Evolutionary conservation across 2,113 vertebrate genomes (phyloP).

Genomic region (Haplotaxodon microlepis): DNA sequence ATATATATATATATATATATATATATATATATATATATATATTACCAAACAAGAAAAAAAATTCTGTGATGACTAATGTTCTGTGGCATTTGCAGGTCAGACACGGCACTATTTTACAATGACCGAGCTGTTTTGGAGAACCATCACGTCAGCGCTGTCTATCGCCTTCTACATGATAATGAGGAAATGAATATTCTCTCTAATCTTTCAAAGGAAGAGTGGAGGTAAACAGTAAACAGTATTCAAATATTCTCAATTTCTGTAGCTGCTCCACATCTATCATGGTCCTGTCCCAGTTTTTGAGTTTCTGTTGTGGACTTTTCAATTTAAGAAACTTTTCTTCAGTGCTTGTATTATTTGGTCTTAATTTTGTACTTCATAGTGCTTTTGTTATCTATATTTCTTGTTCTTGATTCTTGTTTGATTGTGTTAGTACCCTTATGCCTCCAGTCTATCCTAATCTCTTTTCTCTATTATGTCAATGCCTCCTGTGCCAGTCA

Average conservation of each 20-base stretch:
- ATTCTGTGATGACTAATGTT: not conserved
- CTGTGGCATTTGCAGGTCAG: constrained; percentile 74
- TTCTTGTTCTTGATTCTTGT: not conserved
- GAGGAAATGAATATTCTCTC: constrained; percentile 91
- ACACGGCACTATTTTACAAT: constrained; percentile 90
- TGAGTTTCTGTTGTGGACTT: not conserved
- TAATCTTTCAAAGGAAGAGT: constrained; percentile 93
- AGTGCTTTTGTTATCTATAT: not conserved
- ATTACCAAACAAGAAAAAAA: not conserved
- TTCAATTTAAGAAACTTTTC: not conserved
- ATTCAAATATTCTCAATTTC: not conserved
- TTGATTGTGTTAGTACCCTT: not conserved
- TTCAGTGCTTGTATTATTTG: not conserved
- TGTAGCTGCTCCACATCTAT: not conserved
- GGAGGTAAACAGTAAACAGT: constrained; percentile 77
- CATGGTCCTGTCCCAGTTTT: not conserved
- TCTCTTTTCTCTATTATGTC: not conserved
- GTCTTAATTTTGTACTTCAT: not conserved
- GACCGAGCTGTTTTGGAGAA: constrained; percentile 91
- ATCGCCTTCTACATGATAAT: constrained; percentile 87
- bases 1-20: too few species aligned
- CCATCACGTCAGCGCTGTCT: constrained; percentile 88
- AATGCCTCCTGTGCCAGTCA: not conserved
- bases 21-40: not conserved
- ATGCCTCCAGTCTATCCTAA: not conserved